Base-by-base conservation (phyloP, 2,113 vertebrate genomes). In the Otolemur garnettii region DNA sequence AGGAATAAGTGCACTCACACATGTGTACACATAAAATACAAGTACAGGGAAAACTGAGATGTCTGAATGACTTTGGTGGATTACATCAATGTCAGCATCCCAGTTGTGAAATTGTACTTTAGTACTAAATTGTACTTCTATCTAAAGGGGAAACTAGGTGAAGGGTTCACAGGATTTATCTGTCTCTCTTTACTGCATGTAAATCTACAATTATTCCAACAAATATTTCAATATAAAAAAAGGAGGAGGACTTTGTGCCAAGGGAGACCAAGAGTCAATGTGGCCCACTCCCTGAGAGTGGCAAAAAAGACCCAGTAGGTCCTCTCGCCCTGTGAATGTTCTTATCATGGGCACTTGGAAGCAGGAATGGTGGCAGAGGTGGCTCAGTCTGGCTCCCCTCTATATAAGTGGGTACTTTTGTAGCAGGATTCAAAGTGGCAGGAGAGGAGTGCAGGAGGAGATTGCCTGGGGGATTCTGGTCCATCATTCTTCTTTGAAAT, bases 171-270 rank as follows among this genome's bases (percentile, higher is more conserved):
- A 57, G 64, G 59, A 45, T 68, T 21, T 80, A 30, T 75, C 19
- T 62, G 35, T 81, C 84, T 86, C 71, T 90, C 62, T 45, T 15
- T 90, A 62, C 45, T 75, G 14, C 22, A 38, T 60, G 7, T 30
- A 71, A 84, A 84, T 91, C 22, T 91, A 13, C 14, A 84, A 24
- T 91, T 17, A 79, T 74, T 33, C 60, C 80, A 92, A 30, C 79
- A 64, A 50, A 24, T 64, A 62, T 77, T 83, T 91, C 30, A 92
- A 28, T 79, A 26, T 3, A 38, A 42, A 72, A 89, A 55, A 42
- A 45, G 22, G 21, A 74, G 28, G 10, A 74, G 7, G 28, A 3
- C 42, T 90, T 81, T 60, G 68, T 17, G 45, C 6, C 33, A 78
- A 59, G 8, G 60, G 12, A 95, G 18, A 26, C 68, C 38, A 57